A percentile compares a stretch with the other conserved stretches of the same genome.
These are phyloP conservation scores for Callithrix jacchus DNA, from an alignment of 2,113 vertebrate genomes.

Conservation along the genomic window DNA sequence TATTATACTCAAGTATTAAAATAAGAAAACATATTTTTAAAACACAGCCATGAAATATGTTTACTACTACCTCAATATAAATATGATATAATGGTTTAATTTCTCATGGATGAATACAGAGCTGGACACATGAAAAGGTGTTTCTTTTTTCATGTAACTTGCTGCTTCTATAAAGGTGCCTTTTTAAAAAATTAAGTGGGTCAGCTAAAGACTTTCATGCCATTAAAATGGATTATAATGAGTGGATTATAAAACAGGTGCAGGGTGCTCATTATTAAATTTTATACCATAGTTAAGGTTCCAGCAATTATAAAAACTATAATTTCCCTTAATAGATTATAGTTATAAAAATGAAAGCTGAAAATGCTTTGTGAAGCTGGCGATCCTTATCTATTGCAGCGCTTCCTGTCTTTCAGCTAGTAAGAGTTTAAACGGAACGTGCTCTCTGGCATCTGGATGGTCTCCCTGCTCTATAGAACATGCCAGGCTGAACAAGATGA, in stretches of 20 bases:
- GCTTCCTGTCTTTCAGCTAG: not conserved
- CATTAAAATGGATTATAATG: not conserved
- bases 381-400: too few relatives aligned
- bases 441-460: not conserved
- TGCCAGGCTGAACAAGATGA: not conserved
- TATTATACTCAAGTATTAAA: not conserved
- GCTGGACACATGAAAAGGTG: not conserved
- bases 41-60: not conserved
- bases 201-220: not conserved
- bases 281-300: not conserved
- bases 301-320: not conserved
- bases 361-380: not conserved
- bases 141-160: not conserved
- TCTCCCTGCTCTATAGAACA: not conserved
- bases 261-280: not conserved
- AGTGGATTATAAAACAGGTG: constrained; percentile 2
- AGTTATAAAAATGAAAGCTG: not conserved
- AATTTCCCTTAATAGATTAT: not conserved
- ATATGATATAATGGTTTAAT: not conserved
- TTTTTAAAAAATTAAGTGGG: not conserved
- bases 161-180: not conserved
- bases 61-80: not conserved
- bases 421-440: not conserved
- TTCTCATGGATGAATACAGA: not conserved
- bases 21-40: constrained; percentile 11